A percentile compares a stretch with the other conserved stretches of the same genome.
These are phyloP conservation scores for Cheirogaleus medius DNA, from an alignment of 2,113 vertebrate genomes.

Conservation along the genomic window DNA sequence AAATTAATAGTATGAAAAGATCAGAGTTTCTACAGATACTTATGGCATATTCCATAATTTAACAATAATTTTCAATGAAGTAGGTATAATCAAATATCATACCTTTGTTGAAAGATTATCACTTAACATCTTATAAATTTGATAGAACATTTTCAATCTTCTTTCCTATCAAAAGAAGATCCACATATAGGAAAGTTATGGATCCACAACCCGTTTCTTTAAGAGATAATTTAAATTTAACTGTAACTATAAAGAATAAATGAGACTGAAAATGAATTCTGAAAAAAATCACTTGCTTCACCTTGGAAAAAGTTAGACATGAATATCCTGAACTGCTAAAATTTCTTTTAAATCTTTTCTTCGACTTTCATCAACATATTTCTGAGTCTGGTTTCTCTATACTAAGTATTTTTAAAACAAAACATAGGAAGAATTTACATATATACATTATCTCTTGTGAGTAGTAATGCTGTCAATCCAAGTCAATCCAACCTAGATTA, in stretches of 20 bases:
- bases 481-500: neutral
- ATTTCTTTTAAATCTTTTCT: constrained; percentile 10
- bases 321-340: neutral
- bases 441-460: neutral
- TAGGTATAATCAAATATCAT: neutral
- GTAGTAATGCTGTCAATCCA: neutral
- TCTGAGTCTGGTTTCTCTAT: neutral
- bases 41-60: neutral
- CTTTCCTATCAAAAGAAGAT: neutral
- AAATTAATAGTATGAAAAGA: neutral
- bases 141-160: neutral
- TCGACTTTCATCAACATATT: neutral
- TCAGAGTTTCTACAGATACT: neutral
- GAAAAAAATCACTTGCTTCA: constrained; percentile 20
- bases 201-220: neutral
- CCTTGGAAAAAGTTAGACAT: neutral
- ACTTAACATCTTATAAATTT: neutral
- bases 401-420: neutral
- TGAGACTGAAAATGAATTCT: neutral
- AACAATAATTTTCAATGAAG: neutral
- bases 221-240: constrained; percentile 7
- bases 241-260: neutral
- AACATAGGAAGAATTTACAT: neutral
- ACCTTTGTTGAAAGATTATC: neutral
- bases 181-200: neutral